Evolutionary conservation across 2,113 vertebrate genomes (phyloP).

Genomic region (Alligator sinensis): DNA sequence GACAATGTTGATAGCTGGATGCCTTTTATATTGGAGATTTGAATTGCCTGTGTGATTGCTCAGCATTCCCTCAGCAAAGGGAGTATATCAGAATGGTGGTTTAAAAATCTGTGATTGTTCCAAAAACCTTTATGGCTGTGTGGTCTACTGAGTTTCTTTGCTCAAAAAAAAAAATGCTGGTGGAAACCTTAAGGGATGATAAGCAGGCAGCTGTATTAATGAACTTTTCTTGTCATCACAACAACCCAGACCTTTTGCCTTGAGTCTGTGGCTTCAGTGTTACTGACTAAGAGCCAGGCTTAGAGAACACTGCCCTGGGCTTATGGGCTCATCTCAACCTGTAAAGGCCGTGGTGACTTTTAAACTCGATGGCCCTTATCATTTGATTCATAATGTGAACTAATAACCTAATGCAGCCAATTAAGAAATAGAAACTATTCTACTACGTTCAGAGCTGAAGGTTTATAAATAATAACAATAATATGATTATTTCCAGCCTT

Average conservation of each 20-base stretch:
- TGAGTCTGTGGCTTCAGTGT: not conserved
- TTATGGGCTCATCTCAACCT: not conserved
- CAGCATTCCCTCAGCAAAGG: not conserved
- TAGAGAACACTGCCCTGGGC: not conserved
- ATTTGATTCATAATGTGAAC: not conserved
- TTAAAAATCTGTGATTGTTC: not conserved
- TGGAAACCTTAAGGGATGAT: not conserved
- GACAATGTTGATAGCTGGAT: slow-evolving; percentile 48
- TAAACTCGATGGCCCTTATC: not conserved
- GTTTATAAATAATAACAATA: not conserved
- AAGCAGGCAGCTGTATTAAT: not conserved
- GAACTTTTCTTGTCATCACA: not conserved
- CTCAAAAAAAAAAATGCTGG: not conserved
- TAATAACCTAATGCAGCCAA: not conserved
- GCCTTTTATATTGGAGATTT: slow-evolving; percentile 27
- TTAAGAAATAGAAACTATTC: not conserved
- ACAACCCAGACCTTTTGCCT: not conserved
- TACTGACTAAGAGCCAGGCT: not conserved
- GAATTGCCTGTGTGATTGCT: slow-evolving; percentile 10
- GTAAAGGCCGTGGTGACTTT: not conserved
- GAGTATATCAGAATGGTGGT: not conserved
- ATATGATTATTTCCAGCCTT: not conserved
- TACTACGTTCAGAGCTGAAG: not conserved
- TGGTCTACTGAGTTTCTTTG: not conserved
- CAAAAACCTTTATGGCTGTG: not conserved